Conservation (phyloP, 2,113 vertebrate genomes). For the Syngnathus floridae region DNA sequence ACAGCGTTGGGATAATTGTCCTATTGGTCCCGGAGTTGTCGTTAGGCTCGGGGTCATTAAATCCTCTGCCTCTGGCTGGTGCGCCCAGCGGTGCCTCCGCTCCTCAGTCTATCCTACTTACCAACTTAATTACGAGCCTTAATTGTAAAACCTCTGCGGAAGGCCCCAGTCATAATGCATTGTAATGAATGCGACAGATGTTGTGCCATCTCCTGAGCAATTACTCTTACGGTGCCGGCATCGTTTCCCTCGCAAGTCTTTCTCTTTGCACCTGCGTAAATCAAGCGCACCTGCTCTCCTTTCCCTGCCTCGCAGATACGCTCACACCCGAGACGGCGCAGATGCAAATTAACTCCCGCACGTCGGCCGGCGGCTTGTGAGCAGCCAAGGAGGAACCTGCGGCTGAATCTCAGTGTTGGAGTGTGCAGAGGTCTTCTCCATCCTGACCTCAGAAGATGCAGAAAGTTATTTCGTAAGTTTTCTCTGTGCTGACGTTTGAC, state of each 20-base stretch:
- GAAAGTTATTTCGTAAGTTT: neutral
- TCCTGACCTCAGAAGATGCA: neutral
- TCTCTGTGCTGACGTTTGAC: constrained; percentile 28
- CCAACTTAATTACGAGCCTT: constrained; percentile 76
- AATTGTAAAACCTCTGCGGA: constrained; percentile 70
- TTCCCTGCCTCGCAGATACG: constrained; percentile 26
- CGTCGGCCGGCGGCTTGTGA: constrained; percentile 45
- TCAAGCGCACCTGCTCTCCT: constrained; percentile 60
- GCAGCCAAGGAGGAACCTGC: constrained; percentile 51
- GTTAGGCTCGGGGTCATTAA: constrained; percentile 62
- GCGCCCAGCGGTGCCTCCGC: constrained; percentile 49
- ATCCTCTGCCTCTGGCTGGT: constrained; percentile 46
- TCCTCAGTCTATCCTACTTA: constrained; percentile 59
- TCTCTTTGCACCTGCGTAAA: constrained; percentile 64
- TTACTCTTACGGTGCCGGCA: constrained; percentile 62
- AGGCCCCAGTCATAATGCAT: constrained; percentile 68
- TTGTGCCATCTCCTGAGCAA: constrained; percentile 69
- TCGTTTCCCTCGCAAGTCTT: constrained; percentile 57
- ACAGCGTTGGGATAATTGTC: constrained; percentile 50
- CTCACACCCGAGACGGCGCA: constrained; percentile 15
- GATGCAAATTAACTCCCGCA: constrained; percentile 66
- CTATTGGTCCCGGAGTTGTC: constrained; percentile 53
- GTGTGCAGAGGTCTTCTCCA: neutral
- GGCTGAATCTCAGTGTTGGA: constrained; percentile 42
- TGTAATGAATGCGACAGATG: constrained; percentile 77